phyloP scores from a whole-genome alignment of 2,797 vertebrate species.

The Acanthurus tractus region DNA sequence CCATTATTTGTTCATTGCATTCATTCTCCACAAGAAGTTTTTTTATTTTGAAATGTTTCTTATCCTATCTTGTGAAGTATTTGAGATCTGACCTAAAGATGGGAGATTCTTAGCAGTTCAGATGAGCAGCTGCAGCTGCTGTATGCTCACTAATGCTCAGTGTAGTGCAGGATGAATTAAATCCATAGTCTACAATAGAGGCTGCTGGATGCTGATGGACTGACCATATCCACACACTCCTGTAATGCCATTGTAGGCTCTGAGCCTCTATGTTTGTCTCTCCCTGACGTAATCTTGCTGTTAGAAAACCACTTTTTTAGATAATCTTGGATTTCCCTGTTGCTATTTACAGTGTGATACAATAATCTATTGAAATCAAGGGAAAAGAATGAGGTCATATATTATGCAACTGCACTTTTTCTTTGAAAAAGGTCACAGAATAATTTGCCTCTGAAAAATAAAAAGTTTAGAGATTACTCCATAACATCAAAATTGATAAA shows the following conservation, averaged over 20 bases:
- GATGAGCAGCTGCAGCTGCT: too few relatives aligned
- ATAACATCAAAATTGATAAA: slow-evolving; percentile 17
- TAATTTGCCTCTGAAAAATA: slow-evolving; percentile 53
- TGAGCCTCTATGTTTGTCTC: not conserved
- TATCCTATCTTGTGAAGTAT: too few relatives aligned
- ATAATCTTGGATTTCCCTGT: not conserved
- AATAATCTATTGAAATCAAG: slow-evolving; percentile 5
- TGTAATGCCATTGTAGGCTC: too few relatives aligned
- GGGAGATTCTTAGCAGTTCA: too few relatives aligned
- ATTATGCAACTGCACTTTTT: slow-evolving; percentile 38
- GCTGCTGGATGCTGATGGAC: not conserved
- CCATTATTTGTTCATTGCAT: not conserved
- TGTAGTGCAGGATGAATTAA: not conserved
- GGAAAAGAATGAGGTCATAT: slow-evolving; percentile 7
- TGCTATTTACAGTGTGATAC: not conserved
- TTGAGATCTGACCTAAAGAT: too few relatives aligned
- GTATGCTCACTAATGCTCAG: not conserved
- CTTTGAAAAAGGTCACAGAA: slow-evolving; percentile 10
- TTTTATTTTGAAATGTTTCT: not conserved
- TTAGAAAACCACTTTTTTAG: not conserved
- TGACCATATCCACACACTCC: too few relatives aligned
- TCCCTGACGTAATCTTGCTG: not conserved
- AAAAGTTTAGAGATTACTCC: slow-evolving; percentile 41
- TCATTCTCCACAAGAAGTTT: not conserved
- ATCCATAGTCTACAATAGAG: too few relatives aligned